Base-by-base conservation (phyloP, 2,113 vertebrate genomes). In the Dissostichus mawsoni region DNA sequence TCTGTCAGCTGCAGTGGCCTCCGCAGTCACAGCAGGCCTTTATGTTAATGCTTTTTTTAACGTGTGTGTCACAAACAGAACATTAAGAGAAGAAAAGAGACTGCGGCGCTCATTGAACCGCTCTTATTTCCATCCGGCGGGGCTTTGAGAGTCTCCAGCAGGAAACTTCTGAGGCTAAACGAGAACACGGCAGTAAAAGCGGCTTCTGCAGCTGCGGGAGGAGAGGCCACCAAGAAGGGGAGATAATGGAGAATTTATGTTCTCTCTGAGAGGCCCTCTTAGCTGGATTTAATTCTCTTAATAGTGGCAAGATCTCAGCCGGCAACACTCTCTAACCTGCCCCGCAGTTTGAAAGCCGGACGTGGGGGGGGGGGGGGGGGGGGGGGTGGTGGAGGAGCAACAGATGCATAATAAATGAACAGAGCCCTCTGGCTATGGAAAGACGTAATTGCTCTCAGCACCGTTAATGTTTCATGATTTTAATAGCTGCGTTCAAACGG, bases 221-320 rank as follows among this genome's bases (percentile, higher is more conserved):
- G 76, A 87, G 74, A 86, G 89, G 82, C 78, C 81, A 85, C 90
- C 84, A 83, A 83, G 81, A 87, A 68, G 86, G 53, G 57, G 85
- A 91, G 86, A 88, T 94, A 93, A 93, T 94, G 91, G 92, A 93
- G 88, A 92, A 89, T 92, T 89, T 74, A 93, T 93, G 92, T 92
- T 87, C 88, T 92, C 87, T 85, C 83, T 53, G 70, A 88, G 89
- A 84, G 70, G 65, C 70, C 83, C 89, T 91, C 90, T 90, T 90
- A 89, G 90, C 83, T 71, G 73, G 83, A 86, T 89, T 89, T 92
- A 90, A 93, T 93, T 93, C 90, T 90, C 90, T 82, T 91, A 92
- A 92, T 91, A 90, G 90, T 76, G 74, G 74, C 41, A 48, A 63
- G 86, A 86, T 85, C 88, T 90, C 85, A 80, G 81, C 66, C 85